Conservation (phyloP, 2,888 invertebrate species). For the Calameuta idolon region DNA sequence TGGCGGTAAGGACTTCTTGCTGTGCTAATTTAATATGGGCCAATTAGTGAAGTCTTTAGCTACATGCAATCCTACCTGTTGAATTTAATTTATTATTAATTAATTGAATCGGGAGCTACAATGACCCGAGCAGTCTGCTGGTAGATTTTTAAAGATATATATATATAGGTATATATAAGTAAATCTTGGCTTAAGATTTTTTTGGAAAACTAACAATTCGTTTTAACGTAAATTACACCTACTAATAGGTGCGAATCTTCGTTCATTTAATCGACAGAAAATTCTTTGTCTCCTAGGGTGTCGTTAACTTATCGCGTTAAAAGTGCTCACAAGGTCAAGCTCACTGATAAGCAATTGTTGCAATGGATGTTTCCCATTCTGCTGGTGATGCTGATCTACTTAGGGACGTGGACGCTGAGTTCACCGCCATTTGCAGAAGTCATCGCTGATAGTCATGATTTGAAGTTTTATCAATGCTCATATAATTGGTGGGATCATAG, state of each 20-base stretch:
- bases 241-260: too few species aligned
- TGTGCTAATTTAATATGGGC: neutral
- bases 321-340: constrained; percentile 91
- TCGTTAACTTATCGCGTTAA: constrained; percentile 93
- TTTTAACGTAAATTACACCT: neutral
- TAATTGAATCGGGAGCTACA: neutral
- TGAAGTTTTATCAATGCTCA: constrained; percentile 90
- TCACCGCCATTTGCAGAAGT: constrained; percentile 86
- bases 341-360: constrained; percentile 91
- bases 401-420: constrained; percentile 91
- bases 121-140: neutral
- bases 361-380: constrained; percentile 95
- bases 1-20: constrained; percentile 79
- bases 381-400: constrained; percentile 88
- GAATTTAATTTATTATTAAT: neutral
- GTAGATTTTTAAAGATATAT: neutral
- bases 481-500: constrained; percentile 97
- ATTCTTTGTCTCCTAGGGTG: constrained; percentile 72
- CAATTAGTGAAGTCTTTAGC: neutral
- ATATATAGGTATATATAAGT: neutral
- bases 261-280: too few species aligned
- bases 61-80: neutral
- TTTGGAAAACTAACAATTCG: neutral
- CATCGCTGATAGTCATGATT: constrained; percentile 80
- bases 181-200: neutral